A percentile compares a stretch with the other conserved stretches of the same genome.
phyloP scores from a whole-genome alignment of 2,113 vertebrate genomes.

The Rousettus leschenaultii region DNA sequence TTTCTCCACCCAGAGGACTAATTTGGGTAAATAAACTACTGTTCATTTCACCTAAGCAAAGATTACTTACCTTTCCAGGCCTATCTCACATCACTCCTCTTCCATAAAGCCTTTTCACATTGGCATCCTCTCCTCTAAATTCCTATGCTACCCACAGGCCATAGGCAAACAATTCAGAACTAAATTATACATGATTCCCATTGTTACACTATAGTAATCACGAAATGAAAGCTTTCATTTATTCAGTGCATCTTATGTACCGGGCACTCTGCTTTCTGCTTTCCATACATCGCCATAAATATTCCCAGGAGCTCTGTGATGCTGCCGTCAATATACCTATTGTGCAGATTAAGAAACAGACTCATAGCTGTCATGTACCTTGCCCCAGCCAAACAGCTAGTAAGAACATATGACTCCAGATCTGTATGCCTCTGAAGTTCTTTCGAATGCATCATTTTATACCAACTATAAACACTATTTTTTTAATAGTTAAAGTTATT shows the following conservation, averaged over 20 bases:
- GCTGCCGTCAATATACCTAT: background rate
- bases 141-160: background rate
- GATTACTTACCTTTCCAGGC: background rate
- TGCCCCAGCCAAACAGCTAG: background rate
- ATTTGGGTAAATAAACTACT: background rate
- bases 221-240: background rate
- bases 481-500: conserved; percentile 77
- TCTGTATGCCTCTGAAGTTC: background rate
- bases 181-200: background rate
- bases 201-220: background rate
- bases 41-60: background rate
- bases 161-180: background rate
- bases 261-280: background rate
- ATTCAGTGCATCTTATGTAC: background rate
- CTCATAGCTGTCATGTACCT: background rate
- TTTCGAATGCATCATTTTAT: background rate
- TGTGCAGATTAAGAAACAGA: background rate
- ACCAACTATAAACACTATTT: background rate
- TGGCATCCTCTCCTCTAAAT: background rate
- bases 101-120: background rate
- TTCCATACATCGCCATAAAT: background rate
- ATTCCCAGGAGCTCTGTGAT: background rate
- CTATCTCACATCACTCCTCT: background rate
- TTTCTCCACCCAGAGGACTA: background rate
- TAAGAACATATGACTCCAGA: background rate